These are phyloP conservation scores for Pholis gunnellus DNA, from an alignment of 2,113 vertebrate genomes.

Conservation along the genomic window DNA sequence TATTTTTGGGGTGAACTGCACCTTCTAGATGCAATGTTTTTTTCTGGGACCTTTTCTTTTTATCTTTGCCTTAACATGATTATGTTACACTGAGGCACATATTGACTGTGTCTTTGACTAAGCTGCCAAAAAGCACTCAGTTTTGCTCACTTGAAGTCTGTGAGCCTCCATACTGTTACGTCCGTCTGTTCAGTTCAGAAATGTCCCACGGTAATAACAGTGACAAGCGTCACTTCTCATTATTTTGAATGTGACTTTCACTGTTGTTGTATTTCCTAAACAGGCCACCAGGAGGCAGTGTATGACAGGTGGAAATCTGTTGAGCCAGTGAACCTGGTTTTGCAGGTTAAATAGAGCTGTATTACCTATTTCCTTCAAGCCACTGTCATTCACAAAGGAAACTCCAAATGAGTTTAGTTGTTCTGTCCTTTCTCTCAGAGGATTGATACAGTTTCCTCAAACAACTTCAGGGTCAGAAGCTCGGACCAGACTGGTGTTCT, in stretches of 20 bases:
- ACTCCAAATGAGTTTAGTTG: background rate
- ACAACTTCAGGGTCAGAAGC: background rate
- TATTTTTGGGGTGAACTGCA: background rate
- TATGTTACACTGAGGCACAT: background rate
- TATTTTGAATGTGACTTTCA: constrained; percentile 1
- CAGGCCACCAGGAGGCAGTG: constrained; percentile 72
- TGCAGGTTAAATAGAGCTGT: background rate
- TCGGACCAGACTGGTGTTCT: background rate
- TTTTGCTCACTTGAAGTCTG: constrained; percentile 40
- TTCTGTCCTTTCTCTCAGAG: background rate
- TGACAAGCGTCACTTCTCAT: constrained; percentile 49
- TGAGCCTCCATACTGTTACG: constrained; percentile 3
- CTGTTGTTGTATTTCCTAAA: constrained; percentile 11
- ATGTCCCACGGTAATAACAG: constrained; percentile 15
- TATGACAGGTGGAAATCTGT: constrained; percentile 48
- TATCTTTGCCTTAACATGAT: constrained; percentile 1
- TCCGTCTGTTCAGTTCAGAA: constrained; percentile 23
- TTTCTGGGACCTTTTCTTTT: background rate
- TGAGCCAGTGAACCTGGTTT: background rate
- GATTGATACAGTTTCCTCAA: background rate
- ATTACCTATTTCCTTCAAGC: background rate
- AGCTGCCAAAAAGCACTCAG: constrained; percentile 10
- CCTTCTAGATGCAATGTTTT: background rate
- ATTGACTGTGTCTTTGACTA: constrained; percentile 18
- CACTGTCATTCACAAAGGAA: constrained; percentile 3